phyloP scores from a whole-genome alignment of 2,113 vertebrate genomes.

The Chloropsis hardwickii region DNA sequence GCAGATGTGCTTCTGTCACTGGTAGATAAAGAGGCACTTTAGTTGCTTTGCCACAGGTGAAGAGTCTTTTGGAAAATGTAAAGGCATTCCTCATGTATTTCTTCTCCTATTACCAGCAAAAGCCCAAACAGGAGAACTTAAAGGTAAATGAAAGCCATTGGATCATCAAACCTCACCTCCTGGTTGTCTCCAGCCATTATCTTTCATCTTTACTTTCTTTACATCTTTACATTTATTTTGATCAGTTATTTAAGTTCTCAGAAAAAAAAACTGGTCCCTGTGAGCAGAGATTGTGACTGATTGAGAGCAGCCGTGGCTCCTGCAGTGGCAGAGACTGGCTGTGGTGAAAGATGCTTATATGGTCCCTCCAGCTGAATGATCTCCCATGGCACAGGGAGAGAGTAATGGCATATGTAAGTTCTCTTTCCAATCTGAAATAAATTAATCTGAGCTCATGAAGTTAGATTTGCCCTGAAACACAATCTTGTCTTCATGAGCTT shows the following conservation, averaged over 20 bases:
- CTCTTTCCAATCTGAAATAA: not conserved
- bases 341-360: not conserved
- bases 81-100: not conserved
- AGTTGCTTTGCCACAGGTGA: not conserved
- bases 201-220: not conserved
- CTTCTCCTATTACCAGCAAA: not conserved
- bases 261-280: not conserved
- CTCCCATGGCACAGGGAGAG: not conserved
- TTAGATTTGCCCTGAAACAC: not conserved
- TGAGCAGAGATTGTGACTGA: not conserved
- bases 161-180: not conserved
- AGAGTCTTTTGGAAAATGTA: not conserved
- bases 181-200: not conserved
- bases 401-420: not conserved
- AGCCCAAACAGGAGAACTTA: not conserved
- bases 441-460: not conserved
- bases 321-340: not conserved
- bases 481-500: not conserved
- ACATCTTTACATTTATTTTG: not conserved
- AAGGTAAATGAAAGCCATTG: not conserved
- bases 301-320: not conserved
- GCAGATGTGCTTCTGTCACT: not conserved
- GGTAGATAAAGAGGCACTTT: constrained; percentile 18
- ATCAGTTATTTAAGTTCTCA: not conserved
- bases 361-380: not conserved